Evolutionary conservation across 2,888 invertebrate genomes (phyloP), one percentile per base, ranked within the genome.

Genomic region (Oscheius sp.): DNA sequence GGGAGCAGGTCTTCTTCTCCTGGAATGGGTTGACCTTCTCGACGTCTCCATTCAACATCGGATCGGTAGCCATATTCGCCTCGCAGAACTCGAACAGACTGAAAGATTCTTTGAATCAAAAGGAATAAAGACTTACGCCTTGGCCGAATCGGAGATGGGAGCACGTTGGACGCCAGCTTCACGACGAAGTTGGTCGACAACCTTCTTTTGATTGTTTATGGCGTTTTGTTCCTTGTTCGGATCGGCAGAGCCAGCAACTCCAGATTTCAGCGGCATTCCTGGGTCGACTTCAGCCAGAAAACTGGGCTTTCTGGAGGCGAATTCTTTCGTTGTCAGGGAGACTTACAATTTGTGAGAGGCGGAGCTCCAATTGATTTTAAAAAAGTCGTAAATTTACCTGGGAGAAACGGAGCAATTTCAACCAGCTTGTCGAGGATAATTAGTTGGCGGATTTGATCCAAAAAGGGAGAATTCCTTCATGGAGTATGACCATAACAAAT

Each of bases 21-120:
- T 82, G 80, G 76, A 82, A 83, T n/a, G 83, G 82, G 52, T 82
- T 83, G 73, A 80, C 78, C 37, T 75, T 72, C 52, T 83, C 80
- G 48, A 69, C 61, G 17, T 79, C 73, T 12, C 82, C 82, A n/a
- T 74, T 78, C 61, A 83, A 74, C 12, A 82, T 75, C 42, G 75
- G 72, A 69, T 83, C 83, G 33, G 31, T 50, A 4, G 63, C 50
- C 48, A 78, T 79, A 70, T 82, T 79, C 70, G 78, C 78, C 71
- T 83, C 83, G 69, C 81, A 81, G 74, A 63, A 83, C 45, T 81
- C 82, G 52, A 83, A 73, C 20, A 83, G 72, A 20, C 84, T 84
- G 72, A 53, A 82, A 61, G 17, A 6, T 8, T 37, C 42, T 58
- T 37, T 58, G 2, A 29, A 6, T 42, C 17, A 4, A 3, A 39